Conservation (phyloP, 1,140 invertebrate genomes). For the Pseudomyrmex dendroicus region DNA sequence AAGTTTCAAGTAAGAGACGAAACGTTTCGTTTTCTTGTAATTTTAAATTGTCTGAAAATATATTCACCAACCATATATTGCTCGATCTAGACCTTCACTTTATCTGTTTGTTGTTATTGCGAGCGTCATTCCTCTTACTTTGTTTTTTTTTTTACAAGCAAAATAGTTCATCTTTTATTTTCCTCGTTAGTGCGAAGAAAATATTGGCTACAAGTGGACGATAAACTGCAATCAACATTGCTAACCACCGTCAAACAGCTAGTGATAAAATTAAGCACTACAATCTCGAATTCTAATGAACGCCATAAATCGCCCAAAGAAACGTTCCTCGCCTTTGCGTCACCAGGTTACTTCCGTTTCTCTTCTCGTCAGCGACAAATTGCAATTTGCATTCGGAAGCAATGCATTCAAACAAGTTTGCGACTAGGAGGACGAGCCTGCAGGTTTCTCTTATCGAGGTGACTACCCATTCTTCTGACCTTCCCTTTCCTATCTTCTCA, state of each 20-base stretch:
- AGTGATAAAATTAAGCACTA: constrained; percentile 46
- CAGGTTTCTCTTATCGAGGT: constrained; percentile 67
- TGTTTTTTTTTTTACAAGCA: not conserved
- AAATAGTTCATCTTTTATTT: not conserved
- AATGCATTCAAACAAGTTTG: constrained; percentile 70
- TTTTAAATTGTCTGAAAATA: too few relatives aligned
- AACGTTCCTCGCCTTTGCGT: constrained; percentile 53
- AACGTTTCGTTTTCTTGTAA: too few relatives aligned
- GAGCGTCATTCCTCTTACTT: too few relatives aligned
- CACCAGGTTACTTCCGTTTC: constrained; percentile 66
- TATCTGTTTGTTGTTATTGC: too few relatives aligned
- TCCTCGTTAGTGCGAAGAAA: not conserved
- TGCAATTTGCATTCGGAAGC: constrained; percentile 74
- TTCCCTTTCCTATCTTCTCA: constrained; percentile 35
- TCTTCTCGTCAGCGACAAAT: constrained; percentile 69
- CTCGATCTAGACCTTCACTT: too few relatives aligned
- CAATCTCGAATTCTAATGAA: constrained; percentile 54
- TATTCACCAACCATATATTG: too few relatives aligned
- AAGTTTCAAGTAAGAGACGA: too few relatives aligned
- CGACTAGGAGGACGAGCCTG: constrained; percentile 56
- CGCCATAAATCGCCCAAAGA: constrained; percentile 52
- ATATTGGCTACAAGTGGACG: not conserved
- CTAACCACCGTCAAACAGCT: constrained; percentile 44
- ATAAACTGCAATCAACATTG: constrained; percentile 48
- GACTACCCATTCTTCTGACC: constrained; percentile 57